A percentile compares a stretch with the other conserved stretches of the same genome.
Evolutionary conservation across 2,113 vertebrate species (phyloP).

Genomic region (Paramormyrops kingsleyae): DNA sequence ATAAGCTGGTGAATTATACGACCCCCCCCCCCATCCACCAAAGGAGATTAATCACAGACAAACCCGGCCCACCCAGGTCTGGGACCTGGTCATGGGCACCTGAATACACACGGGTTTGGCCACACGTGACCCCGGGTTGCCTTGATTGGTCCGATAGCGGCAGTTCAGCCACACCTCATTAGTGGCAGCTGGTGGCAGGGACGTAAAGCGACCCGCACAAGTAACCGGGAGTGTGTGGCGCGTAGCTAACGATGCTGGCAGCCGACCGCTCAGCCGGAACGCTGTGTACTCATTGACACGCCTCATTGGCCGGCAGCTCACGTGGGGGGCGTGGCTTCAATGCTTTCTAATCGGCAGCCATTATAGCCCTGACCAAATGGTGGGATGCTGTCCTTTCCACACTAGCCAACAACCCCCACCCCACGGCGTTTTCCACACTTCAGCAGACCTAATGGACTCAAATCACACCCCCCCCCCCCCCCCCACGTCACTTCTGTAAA

Average conservation of each 20-base stretch:
- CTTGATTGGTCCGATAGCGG: not conserved
- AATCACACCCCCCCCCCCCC: not conserved
- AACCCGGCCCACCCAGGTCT: not conserved
- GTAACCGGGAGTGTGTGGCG: not conserved
- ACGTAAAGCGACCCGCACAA: no score
- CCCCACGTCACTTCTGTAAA: not conserved
- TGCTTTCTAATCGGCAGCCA: not conserved
- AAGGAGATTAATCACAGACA: not conserved
- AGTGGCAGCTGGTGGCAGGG: not conserved
- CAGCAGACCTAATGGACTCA: not conserved
- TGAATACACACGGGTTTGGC: not conserved
- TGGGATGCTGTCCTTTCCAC: not conserved
- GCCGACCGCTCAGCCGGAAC: not conserved
- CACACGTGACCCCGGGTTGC: not conserved
- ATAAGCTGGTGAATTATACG: not conserved
- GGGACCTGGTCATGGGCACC: not conserved
- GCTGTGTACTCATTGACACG: not conserved
- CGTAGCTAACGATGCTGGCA: not conserved
- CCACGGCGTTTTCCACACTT: not conserved
- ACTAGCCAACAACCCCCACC: not conserved
- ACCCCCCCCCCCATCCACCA: not conserved
- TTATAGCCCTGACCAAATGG: not conserved
- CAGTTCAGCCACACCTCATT: not conserved
- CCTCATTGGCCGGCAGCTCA: constrained; percentile 7
- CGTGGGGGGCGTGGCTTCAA: not conserved